Percentiles rank a stretch among this genome's conserved stretches.
Conservation (phyloP, 2,888 invertebrate genomes). For the Chalcis sispes region DNA sequence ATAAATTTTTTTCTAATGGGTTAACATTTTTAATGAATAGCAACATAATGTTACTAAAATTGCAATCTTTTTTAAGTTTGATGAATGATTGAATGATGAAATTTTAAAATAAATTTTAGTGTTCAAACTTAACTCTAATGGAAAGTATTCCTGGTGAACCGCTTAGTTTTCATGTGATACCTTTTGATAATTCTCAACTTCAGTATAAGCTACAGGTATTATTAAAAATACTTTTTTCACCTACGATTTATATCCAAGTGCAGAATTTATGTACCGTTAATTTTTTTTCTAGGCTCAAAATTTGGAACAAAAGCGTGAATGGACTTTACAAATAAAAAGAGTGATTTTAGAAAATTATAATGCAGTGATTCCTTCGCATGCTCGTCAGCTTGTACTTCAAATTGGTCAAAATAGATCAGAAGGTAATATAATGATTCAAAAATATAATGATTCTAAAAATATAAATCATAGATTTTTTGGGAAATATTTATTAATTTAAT, state of each 20-base stretch:
- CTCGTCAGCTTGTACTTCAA: constrained; percentile 93
- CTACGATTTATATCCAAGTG: too few species aligned
- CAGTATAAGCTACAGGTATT: constrained; percentile 90
- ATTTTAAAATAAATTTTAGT: constrained; percentile 78
- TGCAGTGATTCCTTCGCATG: constrained; percentile 95
- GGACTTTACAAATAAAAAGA: constrained; percentile 87
- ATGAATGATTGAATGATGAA: too few species aligned
- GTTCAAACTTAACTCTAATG: constrained; percentile 97
- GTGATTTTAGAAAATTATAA: constrained; percentile 96
- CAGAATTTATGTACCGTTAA: background rate
- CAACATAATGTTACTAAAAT: too few species aligned
- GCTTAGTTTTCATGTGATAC: constrained; percentile 96
- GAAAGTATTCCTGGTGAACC: constrained; percentile 96
- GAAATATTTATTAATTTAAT: constrained; percentile 54
- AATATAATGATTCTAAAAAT: too few species aligned
- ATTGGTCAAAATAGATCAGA: constrained; percentile 87
- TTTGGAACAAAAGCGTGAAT: constrained; percentile 90
- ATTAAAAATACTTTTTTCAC: background rate
- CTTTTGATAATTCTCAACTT: constrained; percentile 94
- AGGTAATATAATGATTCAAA: constrained; percentile 74
- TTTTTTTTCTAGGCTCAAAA: constrained; percentile 82
- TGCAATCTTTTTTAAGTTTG: too few species aligned
- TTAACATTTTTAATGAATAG: too few species aligned
- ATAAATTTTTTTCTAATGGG: too few species aligned
- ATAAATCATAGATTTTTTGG: background rate